phyloP scores from a whole-genome alignment of 2,888 invertebrate species.

The Tethea ocularis region DNA sequence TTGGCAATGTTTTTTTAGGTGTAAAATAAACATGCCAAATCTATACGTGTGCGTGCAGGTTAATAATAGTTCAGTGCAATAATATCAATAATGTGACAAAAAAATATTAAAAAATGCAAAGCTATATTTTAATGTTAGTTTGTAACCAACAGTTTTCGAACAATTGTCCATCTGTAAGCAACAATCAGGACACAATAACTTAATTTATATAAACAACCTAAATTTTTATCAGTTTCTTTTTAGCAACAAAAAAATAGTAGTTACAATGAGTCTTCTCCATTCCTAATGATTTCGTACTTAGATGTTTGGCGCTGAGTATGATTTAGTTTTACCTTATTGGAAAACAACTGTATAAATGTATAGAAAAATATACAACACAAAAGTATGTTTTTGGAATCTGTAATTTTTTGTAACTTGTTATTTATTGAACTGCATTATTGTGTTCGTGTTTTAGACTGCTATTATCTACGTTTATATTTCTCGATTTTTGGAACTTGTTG shows the following conservation, averaged over 20 bases:
- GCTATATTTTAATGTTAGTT: background rate
- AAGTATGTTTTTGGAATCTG: constrained; percentile 37
- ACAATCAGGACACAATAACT: too few species aligned
- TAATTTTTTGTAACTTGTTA: constrained; percentile 55
- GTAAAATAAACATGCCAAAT: background rate
- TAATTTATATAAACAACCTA: background rate
- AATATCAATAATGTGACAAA: background rate
- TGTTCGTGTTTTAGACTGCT: constrained; percentile 50
- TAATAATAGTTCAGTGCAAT: background rate
- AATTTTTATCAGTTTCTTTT: background rate
- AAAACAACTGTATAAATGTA: background rate
- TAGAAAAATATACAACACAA: constrained; percentile 9
- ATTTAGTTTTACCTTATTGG: constrained; percentile 21
- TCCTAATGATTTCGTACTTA: constrained; percentile 38
- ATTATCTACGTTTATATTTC: constrained; percentile 52
- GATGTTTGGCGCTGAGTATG: constrained; percentile 42
- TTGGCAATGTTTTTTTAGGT: background rate
- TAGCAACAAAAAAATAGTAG: constrained; percentile 19
- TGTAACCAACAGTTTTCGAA: too few species aligned
- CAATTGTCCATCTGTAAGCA: background rate
- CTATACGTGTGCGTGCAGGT: background rate
- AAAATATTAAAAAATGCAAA: background rate
- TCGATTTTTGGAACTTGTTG: constrained; percentile 68
- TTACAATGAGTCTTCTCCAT: constrained; percentile 28
- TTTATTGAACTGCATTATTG: constrained; percentile 69